phyloP scores from a whole-genome alignment of 2,888 invertebrate genomes.

The Lycaena phlaeas region DNA sequence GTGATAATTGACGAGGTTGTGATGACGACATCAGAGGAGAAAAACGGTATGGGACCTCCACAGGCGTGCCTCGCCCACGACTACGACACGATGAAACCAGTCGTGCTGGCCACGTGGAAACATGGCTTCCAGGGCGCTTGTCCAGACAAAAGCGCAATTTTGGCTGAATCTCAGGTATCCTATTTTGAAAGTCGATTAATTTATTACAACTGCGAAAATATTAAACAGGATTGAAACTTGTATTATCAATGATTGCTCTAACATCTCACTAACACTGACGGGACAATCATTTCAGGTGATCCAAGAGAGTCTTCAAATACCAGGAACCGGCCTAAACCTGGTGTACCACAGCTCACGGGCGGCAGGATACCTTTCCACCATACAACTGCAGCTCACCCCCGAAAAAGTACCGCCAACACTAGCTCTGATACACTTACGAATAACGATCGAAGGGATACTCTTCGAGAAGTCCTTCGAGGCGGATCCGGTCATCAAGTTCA shows the following conservation, averaged over 20 bases:
- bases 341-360: slow-evolving; percentile 97
- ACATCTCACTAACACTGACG: too few species aligned
- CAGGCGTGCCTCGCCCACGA: slow-evolving; percentile 91
- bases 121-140: slow-evolving; percentile 97
- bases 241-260: too few species aligned
- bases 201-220: too few species aligned
- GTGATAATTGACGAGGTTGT: slow-evolving; percentile 92
- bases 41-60: slow-evolving; percentile 74
- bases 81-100: slow-evolving; percentile 94
- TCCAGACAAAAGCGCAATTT: slow-evolving; percentile 90
- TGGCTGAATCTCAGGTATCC: slow-evolving; percentile 87
- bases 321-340: slow-evolving; percentile 94
- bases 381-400: slow-evolving; percentile 91
- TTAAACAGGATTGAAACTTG: too few species aligned
- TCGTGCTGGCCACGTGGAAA: slow-evolving; percentile 94
- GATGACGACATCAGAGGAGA: slow-evolving; percentile 88
- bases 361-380: slow-evolving; percentile 93
- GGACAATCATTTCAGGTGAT: slow-evolving; percentile 78
- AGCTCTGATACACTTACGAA: slow-evolving; percentile 90
- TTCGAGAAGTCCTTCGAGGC: slow-evolving; percentile 96
- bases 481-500: slow-evolving; percentile 96
- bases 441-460: slow-evolving; percentile 95
- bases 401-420: slow-evolving; percentile 85
- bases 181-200: too few species aligned
- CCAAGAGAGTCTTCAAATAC: slow-evolving; percentile 94